A percentile compares a stretch with the other conserved stretches of the same genome.
These are phyloP conservation scores for Gopherus flavomarginatus DNA, from an alignment of 2,113 vertebrate species.

Conservation along the genomic window DNA sequence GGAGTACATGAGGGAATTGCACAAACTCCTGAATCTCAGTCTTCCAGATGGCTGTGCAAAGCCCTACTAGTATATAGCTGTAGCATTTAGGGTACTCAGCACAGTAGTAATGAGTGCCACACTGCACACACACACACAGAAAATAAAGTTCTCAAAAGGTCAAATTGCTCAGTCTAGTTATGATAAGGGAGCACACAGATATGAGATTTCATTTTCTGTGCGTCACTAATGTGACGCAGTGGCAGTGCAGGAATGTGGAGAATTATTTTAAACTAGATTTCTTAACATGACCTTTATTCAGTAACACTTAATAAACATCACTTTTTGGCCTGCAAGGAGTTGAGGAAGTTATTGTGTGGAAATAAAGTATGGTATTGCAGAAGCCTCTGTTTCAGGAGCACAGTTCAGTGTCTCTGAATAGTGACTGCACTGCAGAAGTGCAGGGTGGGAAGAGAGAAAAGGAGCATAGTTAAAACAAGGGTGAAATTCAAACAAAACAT, in stretches of 20 bases:
- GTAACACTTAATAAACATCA: neutral
- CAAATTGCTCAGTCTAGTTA: neutral
- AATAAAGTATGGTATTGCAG: neutral
- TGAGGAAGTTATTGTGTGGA: neutral
- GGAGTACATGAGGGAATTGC: neutral
- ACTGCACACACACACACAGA: neutral
- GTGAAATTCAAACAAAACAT: neutral
- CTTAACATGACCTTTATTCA: neutral
- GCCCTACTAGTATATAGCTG: neutral
- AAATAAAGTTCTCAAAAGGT: neutral
- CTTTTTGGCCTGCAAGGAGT: neutral
- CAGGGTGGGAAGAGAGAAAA: rapidly evolving
- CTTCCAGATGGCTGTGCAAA: neutral
- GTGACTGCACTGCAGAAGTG: neutral
- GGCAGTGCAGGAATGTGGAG: rapidly evolving
- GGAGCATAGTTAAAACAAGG: neutral
- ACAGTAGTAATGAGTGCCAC: neutral
- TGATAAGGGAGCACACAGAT: neutral
- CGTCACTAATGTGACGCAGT: rapidly evolving
- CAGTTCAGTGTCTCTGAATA: neutral
- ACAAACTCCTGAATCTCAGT: neutral
- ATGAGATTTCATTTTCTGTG: neutral
- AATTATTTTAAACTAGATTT: neutral
- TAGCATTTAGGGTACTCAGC: neutral
- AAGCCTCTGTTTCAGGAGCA: neutral